Base-by-base conservation (phyloP, 2,888 invertebrate genomes). In the Lochmaea crataegi region DNA sequence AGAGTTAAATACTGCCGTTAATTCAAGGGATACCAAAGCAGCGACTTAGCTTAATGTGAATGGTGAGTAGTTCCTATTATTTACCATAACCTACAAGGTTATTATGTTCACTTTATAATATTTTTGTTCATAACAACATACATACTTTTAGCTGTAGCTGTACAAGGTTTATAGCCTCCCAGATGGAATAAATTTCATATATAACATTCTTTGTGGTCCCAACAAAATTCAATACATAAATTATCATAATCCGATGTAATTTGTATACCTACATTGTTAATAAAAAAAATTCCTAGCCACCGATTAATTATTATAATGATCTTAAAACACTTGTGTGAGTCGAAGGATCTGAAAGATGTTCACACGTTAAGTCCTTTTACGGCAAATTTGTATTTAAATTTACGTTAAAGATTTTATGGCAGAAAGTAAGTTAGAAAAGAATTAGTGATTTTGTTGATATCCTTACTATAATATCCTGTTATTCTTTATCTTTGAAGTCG, bases 1-100 rank as follows among this genome's bases (percentile, higher is more conserved):
- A 5, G 85, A 85, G 72, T 85, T 81, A 75, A 85, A 84, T 74
- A 85, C 86, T 26, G 84, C 85, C 32, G 82, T 85, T 80, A 84
- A 86, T 77, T 82, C 82, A 58, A 88, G 88, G 76, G 90, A 90
- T 71, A 88, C 89, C 63, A 92, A 90, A 82, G 90, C 92, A 68
- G 92, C 92, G 16, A 91, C 92, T 9, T 92, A 92, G 84, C 88
- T 93, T 26, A 93, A 93, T 86, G 88, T 91, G 79, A 92, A 93
- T 87, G 93, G 93, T 93, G 84, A 89, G 90, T 88, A 22, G 48
- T 14, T 9, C 32, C 9, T 32, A 2, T 22, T 22, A 22, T 22
- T 22, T 32, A 6, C 9, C 32, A 38, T 38, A 38, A 38, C 32
- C 6, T 38, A 38, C 6, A 1, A 1, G 32, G 32, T 38, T 38